Base-by-base conservation (phyloP, 2,797 vertebrate species). In the Sebastolobus altivelis region DNA sequence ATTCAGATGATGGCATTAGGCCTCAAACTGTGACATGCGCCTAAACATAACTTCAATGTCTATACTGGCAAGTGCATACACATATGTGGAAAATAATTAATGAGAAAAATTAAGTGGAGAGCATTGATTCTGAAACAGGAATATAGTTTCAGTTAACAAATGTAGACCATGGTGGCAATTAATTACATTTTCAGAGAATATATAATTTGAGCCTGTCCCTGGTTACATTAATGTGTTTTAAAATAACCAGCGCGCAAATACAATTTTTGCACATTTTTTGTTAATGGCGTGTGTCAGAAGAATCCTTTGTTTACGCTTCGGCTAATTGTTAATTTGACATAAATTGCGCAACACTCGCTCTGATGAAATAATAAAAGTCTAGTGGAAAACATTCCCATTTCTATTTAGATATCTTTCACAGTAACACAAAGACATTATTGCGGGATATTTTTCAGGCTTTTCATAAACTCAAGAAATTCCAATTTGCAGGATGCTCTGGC, bases 1-100 rank as follows among this genome's bases (percentile, higher is more conserved):
- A 59, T 66, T 70, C 18, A 77, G 35, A 31, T 16, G 16, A 58
- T 49, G 43, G 11, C 65, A 66, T 49, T 1, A 60, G 69, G 77
- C 72, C 75, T 69, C 35, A 78, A 80, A 84, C 59, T 58, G 11
- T 71, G 78, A 65, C 92, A 81, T 84, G 86, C 78, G 49, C 63
- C 49, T 38, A 77, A 77, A 84, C 54, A 78, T n/a, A 14, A 4
- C 4, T 35, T 68, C 3, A 10, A 1, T 58, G 55, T 67, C 37
- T 31, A 40, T 54, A 74, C 25, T 65, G 65, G 56, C 60, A 65
- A 67, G 52, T 43, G 66, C 70, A 85, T 72, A 72, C 22, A 75
- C 14, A 20, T 73, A 61, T 25, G 35, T 68, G 54, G 75, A 72
- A 52, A 81, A 65, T 54, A 67, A 65, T 16, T 8, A 4, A 59